Conservation (phyloP, 2,888 invertebrate genomes). For the Conus canariensis region DNA sequence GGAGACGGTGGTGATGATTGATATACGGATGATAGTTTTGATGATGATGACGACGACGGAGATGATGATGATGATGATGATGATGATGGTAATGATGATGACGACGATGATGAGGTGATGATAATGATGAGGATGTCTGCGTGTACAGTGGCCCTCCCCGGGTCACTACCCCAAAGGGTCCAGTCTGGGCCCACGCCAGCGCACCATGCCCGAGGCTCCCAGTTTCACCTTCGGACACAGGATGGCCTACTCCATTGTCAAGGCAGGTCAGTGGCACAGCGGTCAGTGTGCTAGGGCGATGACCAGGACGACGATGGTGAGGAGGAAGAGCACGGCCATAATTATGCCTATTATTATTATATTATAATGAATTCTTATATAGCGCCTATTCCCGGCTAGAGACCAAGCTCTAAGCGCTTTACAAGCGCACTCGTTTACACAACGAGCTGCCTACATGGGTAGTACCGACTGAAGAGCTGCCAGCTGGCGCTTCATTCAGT, state of each 20-base stretch:
- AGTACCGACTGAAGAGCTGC: no score
- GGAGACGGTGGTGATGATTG: no score
- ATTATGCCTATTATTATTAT: background rate
- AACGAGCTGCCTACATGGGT: no score
- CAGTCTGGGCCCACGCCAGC: slow-evolving; percentile 65
- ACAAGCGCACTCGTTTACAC: no score
- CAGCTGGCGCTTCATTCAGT: no score
- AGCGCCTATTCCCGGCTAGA: no score
- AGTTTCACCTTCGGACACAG: slow-evolving; percentile 66
- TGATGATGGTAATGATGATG: no score
- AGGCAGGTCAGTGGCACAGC: slow-evolving; percentile 54
- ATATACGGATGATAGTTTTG: no score
- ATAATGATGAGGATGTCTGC: slow-evolving; percentile 50
- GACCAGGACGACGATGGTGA: background rate
- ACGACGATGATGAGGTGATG: background rate
- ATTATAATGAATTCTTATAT: background rate
- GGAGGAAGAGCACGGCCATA: background rate
- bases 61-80: no score
- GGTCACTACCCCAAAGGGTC: slow-evolving; percentile 64
- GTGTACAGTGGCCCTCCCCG: slow-evolving; percentile 73
- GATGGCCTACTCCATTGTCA: slow-evolving; percentile 54
- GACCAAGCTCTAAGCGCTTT: no score
- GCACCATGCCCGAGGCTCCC: slow-evolving; percentile 62
- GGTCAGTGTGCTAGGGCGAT: background rate
- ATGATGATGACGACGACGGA: no score